phyloP scores from a whole-genome alignment of 2,113 vertebrate species.

The Paraplagusia blochii region DNA sequence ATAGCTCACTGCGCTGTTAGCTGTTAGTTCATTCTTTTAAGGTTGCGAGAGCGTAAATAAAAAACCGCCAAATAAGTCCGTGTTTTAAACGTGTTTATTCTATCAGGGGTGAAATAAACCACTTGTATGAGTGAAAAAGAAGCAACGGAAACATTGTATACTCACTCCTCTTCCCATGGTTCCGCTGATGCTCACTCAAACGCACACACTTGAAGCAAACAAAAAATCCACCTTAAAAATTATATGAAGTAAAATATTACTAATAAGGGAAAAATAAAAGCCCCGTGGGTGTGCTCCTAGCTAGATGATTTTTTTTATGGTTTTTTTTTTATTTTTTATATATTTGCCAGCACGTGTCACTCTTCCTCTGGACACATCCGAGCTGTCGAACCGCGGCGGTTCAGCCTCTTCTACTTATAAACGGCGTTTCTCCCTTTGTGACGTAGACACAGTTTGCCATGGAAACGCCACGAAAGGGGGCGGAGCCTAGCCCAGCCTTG shows the following conservation, averaged over 20 bases:
- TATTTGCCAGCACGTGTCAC: slow-evolving; percentile 63
- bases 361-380: slow-evolving; percentile 56
- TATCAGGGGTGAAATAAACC: slow-evolving; percentile 3
- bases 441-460: slow-evolving; percentile 76
- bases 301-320: neutral
- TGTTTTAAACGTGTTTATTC: too few relatives aligned
- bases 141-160: slow-evolving; percentile 21
- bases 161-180: slow-evolving; percentile 81
- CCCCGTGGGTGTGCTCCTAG: slow-evolving; percentile 34
- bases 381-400: slow-evolving; percentile 51
- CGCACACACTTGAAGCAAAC: slow-evolving; percentile 45
- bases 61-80: too few relatives aligned
- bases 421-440: slow-evolving; percentile 66
- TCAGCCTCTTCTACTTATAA: slow-evolving; percentile 68
- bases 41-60: too few relatives aligned
- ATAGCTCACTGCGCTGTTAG: too few relatives aligned
- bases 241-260: slow-evolving; percentile 32
- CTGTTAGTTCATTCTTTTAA: too few relatives aligned
- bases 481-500: slow-evolving; percentile 52
- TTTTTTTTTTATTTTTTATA: neutral
- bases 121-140: slow-evolving; percentile 51
- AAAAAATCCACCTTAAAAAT: slow-evolving; percentile 54
- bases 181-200: slow-evolving; percentile 33
- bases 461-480: slow-evolving; percentile 73
- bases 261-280: slow-evolving; percentile 1